These are phyloP conservation scores for Halocaridina rubra DNA, from an alignment of 2,888 invertebrate species.

Conservation along the genomic window DNA sequence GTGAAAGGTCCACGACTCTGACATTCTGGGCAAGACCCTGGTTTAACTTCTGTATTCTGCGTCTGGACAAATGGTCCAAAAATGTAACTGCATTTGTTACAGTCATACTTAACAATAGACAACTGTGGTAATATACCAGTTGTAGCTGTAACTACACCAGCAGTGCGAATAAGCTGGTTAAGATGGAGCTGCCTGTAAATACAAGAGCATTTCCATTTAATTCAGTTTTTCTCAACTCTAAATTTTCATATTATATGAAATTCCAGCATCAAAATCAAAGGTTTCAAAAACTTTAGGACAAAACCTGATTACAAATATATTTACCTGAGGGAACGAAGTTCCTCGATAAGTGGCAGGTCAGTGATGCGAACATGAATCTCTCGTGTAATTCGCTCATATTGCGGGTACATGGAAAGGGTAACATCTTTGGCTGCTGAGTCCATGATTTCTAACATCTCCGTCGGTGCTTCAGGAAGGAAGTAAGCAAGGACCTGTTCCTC, in stretches of 20 bases:
- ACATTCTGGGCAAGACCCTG: constrained; percentile 97
- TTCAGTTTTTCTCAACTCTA: background rate
- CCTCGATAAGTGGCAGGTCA: constrained; percentile 94
- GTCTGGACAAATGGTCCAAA: constrained; percentile 96
- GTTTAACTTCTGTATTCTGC: constrained; percentile 92
- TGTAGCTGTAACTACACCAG: constrained; percentile 95
- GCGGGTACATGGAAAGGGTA: constrained; percentile 93
- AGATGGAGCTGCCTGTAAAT: constrained; percentile 73
- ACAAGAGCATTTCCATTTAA: background rate
- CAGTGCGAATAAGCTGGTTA: constrained; percentile 92
- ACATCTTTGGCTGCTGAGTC: constrained; percentile 93
- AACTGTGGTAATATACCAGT: constrained; percentile 96
- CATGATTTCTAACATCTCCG: constrained; percentile 95
- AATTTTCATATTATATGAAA: background rate
- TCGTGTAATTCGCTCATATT: constrained; percentile 92
- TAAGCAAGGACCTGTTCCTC: constrained; percentile 94
- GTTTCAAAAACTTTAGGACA: too few species aligned
- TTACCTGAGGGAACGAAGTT: constrained; percentile 84
- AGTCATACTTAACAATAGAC: constrained; percentile 96
- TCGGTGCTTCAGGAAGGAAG: constrained; percentile 96
- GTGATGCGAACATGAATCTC: constrained; percentile 96
- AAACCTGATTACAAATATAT: too few species aligned
- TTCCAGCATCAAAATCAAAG: too few species aligned
- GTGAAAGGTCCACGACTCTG: constrained; percentile 95
- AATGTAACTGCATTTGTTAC: constrained; percentile 93